Percentiles rank a stretch among this genome's conserved stretches.
Evolutionary conservation across 2,888 invertebrate species (phyloP).

Genomic region (Sphecodes monilicornis): DNA sequence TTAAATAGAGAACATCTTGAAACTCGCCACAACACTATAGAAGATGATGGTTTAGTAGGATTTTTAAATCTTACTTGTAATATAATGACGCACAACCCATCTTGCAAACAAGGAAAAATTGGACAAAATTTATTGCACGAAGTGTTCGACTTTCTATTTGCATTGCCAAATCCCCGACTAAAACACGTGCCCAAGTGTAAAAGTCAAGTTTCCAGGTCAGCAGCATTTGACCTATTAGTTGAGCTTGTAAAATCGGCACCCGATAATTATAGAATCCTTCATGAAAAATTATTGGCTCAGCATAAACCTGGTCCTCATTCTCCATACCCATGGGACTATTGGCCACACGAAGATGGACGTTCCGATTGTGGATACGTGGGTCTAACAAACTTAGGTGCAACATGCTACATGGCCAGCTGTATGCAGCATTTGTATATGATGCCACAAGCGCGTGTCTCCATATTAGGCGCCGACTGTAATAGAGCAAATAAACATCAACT

Average conservation of each 20-base stretch:
- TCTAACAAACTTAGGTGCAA: slow-evolving; percentile 96
- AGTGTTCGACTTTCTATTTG: slow-evolving; percentile 95
- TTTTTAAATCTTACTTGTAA: slow-evolving; percentile 94
- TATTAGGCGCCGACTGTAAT: slow-evolving; percentile 91
- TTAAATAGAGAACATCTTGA: slow-evolving; percentile 93
- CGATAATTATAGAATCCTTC: slow-evolving; percentile 93
- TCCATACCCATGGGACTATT: slow-evolving; percentile 98
- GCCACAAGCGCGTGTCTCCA: slow-evolving; percentile 95
- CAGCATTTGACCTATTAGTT: slow-evolving; percentile 95
- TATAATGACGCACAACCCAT: slow-evolving; percentile 94
- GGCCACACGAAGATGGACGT: slow-evolving; percentile 98
- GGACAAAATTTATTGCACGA: slow-evolving; percentile 89
- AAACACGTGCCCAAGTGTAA: slow-evolving; percentile 97
- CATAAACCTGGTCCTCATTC: slow-evolving; percentile 94
- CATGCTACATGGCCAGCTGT: slow-evolving; percentile 99
- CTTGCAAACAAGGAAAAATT: slow-evolving; percentile 92
- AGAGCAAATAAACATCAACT: slow-evolving; percentile 91
- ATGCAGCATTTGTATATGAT: slow-evolving; percentile 99
- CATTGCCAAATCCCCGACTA: slow-evolving; percentile 93
- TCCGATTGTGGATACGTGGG: slow-evolving; percentile 98
- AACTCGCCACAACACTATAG: slow-evolving; percentile 91
- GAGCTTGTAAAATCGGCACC: slow-evolving; percentile 94
- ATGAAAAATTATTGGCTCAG: slow-evolving; percentile 93
- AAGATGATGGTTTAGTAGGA: slow-evolving; percentile 96
- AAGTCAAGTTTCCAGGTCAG: slow-evolving; percentile 94